Evolutionary conservation across 2,888 invertebrate genomes (phyloP).

Genomic region (Keiferia lycopersicella): DNA sequence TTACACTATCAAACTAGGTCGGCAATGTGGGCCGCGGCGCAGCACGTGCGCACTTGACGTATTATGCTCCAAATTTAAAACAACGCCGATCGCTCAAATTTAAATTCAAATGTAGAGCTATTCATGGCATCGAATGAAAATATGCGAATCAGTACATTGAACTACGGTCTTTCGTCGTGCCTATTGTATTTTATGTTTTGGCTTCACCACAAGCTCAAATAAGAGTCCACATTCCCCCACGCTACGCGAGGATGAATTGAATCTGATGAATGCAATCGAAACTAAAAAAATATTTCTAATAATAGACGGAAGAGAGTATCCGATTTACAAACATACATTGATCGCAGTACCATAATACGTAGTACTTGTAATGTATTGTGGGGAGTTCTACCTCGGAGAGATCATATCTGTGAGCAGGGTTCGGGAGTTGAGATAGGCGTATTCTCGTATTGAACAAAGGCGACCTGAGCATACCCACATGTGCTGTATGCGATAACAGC

Average conservation of each 20-base stretch:
- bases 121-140: neutral
- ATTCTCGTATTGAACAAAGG: conserved; percentile 12
- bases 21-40: conserved; percentile 49
- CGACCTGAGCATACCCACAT: conserved; percentile 16
- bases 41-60: conserved; percentile 43
- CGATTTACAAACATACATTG: conserved; percentile 8
- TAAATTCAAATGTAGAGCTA: neutral
- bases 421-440: neutral
- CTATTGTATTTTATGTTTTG: neutral
- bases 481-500: conserved; percentile 18
- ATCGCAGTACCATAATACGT: neutral
- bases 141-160: neutral
- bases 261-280: conserved; percentile 9
- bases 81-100: conserved; percentile 25
- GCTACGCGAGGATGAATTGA: neutral
- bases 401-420: conserved; percentile 1
- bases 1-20: conserved; percentile 66
- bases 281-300: conserved; percentile 9
- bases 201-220: neutral
- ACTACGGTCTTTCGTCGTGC: neutral
- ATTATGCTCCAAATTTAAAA: conserved; percentile 36
- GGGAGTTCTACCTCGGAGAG: neutral
- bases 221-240: conserved; percentile 7
- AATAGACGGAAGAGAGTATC: conserved; percentile 9
- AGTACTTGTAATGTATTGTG: neutral